phyloP scores from a whole-genome alignment of 2,888 invertebrate genomes.

The Xylota sylvarum region DNA sequence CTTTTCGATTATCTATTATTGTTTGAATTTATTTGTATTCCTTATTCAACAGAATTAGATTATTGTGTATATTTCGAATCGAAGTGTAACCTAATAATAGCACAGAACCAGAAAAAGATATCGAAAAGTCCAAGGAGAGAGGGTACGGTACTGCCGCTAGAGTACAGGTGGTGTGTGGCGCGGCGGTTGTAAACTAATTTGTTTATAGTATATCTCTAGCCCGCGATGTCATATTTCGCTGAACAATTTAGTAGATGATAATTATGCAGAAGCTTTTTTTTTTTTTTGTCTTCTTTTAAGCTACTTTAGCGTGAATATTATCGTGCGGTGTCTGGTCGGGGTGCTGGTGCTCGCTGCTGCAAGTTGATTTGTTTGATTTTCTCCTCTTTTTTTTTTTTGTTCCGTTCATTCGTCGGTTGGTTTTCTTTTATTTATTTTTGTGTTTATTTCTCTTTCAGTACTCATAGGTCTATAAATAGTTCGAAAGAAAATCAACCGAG shows the following conservation, averaged over 20 bases:
- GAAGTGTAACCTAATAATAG: constrained; percentile 41
- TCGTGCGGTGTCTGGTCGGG: background rate
- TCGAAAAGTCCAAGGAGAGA: background rate
- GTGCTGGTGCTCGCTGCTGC: constrained; percentile 4
- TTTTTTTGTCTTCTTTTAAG: constrained; percentile 11
- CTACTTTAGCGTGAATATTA: constrained; percentile 9
- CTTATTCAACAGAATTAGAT: constrained; percentile 46
- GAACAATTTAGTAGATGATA: constrained; percentile 25
- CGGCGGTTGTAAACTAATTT: constrained; percentile 34
- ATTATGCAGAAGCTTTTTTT: constrained; percentile 8
- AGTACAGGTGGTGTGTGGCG: constrained; percentile 49
- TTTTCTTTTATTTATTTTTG: constrained; percentile 40
- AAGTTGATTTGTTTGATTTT: constrained; percentile 42
- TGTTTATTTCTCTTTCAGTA: constrained; percentile 49
- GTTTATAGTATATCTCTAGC: constrained; percentile 13
- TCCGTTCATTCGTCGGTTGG: background rate
- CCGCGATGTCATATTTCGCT: constrained; percentile 35
- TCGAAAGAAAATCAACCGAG: constrained; percentile 21
- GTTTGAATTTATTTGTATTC: constrained; percentile 42
- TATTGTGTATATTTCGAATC: constrained; percentile 36
- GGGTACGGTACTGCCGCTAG: background rate
- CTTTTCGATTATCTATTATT: constrained; percentile 24
- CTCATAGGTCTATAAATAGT: constrained; percentile 60
- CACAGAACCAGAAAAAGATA: constrained; percentile 35
- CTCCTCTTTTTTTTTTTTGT: background rate